Conservation (phyloP, 2,113 vertebrate genomes). For the Microtus oregoni region DNA sequence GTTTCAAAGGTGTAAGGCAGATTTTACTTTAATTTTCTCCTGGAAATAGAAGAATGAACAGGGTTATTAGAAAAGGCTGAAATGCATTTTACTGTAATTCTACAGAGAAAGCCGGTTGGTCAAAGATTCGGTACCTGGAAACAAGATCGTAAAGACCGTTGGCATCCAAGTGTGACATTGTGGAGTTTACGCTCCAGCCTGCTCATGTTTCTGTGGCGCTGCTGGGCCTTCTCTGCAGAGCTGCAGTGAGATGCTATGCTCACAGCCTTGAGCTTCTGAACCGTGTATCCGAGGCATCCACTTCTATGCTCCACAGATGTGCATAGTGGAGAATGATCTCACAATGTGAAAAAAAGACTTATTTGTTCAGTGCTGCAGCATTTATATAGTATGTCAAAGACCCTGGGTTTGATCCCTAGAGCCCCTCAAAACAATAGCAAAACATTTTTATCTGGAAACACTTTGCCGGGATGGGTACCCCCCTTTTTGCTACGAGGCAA, state of each 20-base stretch:
- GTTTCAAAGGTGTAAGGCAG: neutral
- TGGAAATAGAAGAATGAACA: neutral
- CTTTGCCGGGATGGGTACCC: neutral
- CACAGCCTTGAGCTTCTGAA: neutral
- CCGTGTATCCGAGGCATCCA: neutral
- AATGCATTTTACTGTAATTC: neutral
- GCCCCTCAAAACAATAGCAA: neutral
- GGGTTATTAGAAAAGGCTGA: neutral
- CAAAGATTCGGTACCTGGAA: neutral
- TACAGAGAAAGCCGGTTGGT: neutral
- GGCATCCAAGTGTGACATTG: neutral
- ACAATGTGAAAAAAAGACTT: neutral
- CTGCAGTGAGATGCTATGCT: neutral
- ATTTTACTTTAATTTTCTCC: conserved; percentile 35
- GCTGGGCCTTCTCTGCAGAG: neutral
- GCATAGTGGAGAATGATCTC: neutral
- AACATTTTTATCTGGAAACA: neutral
- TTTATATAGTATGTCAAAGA: neutral
- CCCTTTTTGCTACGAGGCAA: neutral
- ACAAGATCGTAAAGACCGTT: neutral
- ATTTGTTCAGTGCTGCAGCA: neutral
- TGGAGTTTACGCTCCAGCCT: neutral
- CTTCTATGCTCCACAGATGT: too few relatives aligned
- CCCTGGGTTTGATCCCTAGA: neutral
- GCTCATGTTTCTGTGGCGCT: neutral